These are phyloP conservation scores for Otolemur garnettii DNA, from an alignment of 2,113 vertebrate genomes.

Conservation along the genomic window DNA sequence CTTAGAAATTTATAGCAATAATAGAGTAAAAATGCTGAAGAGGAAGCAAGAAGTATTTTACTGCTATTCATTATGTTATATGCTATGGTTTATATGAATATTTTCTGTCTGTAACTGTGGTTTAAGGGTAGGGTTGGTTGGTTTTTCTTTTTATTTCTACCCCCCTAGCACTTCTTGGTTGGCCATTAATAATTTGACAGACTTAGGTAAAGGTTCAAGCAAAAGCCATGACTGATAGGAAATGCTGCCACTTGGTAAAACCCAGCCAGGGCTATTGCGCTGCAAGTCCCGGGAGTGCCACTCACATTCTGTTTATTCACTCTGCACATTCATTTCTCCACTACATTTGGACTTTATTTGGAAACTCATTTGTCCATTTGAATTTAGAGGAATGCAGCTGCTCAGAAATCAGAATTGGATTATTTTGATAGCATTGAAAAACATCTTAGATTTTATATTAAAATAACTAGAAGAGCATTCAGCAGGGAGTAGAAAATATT, in stretches of 20 bases:
- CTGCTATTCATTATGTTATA: not conserved
- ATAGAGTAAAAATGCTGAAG: constrained; percentile 11
- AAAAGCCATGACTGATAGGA: not conserved
- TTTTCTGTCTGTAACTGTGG: constrained; percentile 2
- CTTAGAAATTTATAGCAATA: constrained; percentile 28
- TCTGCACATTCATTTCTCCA: not conserved
- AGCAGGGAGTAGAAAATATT: not conserved
- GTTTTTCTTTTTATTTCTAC: not conserved
- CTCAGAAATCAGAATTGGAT: not conserved
- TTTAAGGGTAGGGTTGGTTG: not conserved
- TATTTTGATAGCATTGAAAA: not conserved
- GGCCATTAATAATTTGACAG: constrained; percentile 13
- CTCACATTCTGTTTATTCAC: not conserved
- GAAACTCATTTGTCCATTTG: not conserved
- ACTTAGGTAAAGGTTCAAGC: not conserved
- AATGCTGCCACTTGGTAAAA: not conserved
- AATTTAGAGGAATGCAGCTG: not conserved
- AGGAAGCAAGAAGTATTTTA: not conserved
- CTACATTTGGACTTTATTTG: not conserved
- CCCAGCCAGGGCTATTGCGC: not conserved
- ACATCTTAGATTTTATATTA: not conserved
- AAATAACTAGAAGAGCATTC: constrained; percentile 33
- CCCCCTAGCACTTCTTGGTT: not conserved
- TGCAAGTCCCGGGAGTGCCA: not conserved
- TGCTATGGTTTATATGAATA: not conserved